Base-by-base conservation (phyloP, 2,797 vertebrate species). In the Anomalospiza imberbis region DNA sequence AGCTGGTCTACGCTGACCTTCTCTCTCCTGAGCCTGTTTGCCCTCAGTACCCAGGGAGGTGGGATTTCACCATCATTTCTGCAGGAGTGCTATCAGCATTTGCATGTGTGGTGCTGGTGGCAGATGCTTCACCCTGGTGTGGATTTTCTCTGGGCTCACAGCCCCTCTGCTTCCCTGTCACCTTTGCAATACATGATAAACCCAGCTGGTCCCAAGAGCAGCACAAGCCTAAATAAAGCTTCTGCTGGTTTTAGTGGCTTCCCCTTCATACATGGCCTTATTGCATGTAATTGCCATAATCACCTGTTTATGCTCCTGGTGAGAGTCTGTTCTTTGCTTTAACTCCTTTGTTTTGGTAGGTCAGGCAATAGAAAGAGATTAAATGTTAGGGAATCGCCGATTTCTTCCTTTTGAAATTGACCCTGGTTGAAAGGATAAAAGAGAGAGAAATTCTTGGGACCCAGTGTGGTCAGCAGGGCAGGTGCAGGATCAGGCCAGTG, bases 331-430 rank as follows among this genome's bases (percentile, higher is more conserved):
- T 62, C 85, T 90, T 55, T 63, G 82, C 83, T 93, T 94, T 78
- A 70, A 58, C 73, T 48, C 25, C 79, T 75, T 83, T 94, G 73
- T 84, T 80, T 89, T 76, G 82, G 47, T 58, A 50, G 34, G 22
- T 65, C 1, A 0, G 82, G 79, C 50, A 53, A 24, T 5, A 62
- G 82, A 38, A 94, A 73, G 12, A 72, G 67, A 32, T 25, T 26
- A 91, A 93, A 61, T 25, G 47, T 25, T 83, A 58, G 16, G 55
- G 72, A 80, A 91, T 91, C 0, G 0, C 36, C 45, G 5, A 25
- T 84, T 96, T 95, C 83, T 79, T 93, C 47, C 66, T 45, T 77
- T 86, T 84, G 92, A 93, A 78, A 68, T 67, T 51, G 44, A 42
- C 51, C 48, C 71, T 48, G 58, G 24, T 61, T 61, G 48, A 68